Evolutionary conservation across 2,113 vertebrate genomes (phyloP), one percentile per base, ranked within the genome.

Genomic region (Gavia stellata): DNA sequence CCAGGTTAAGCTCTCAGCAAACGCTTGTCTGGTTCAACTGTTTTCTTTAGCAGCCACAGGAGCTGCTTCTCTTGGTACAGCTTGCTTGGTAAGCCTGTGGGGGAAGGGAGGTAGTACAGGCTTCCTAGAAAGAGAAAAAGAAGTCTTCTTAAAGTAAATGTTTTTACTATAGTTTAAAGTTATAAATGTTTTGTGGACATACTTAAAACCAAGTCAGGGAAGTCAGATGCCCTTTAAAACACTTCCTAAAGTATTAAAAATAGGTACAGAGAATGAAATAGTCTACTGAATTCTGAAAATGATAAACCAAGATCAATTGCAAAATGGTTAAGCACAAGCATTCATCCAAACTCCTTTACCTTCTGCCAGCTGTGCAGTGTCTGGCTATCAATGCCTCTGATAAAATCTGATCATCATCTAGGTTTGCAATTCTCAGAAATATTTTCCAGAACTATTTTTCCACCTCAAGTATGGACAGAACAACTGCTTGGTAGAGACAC

Each of bases 281-380:
- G 38, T 88, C 81, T 42, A 93, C 85, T 86, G 79, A 90, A 92
- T 80, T 93, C 81, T 87, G 90, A 85, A 95, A 91, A 72, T 15
- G 7, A 42, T 33, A 86, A 92, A 72, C 52, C 66, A 71, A 95
- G 96, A 93, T 92, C 74, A 95, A 79, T 61, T 79, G 49, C 33
- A 88, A 93, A 85, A 91, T 44, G 53, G 50, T 96, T 86, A 94
- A 78, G 29, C 40, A 50, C 55, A 71, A 95, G 80, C 3, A 11
- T 68, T 92, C 36, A 52, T 36, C 52, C 58, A 86, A 95, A 88
- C 47, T 85, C 49, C 66, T 73, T 83, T 94, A 82, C 36, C 17
- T 45, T 91, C 40, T 92, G 66, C 55, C 44, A 90, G 53, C 55
- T 94, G 29, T 82, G 44, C 52, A 67, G 42, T 10, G n/a, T 47